Conservation (phyloP, 2,113 vertebrate genomes). For the Petroica traversi region DNA sequence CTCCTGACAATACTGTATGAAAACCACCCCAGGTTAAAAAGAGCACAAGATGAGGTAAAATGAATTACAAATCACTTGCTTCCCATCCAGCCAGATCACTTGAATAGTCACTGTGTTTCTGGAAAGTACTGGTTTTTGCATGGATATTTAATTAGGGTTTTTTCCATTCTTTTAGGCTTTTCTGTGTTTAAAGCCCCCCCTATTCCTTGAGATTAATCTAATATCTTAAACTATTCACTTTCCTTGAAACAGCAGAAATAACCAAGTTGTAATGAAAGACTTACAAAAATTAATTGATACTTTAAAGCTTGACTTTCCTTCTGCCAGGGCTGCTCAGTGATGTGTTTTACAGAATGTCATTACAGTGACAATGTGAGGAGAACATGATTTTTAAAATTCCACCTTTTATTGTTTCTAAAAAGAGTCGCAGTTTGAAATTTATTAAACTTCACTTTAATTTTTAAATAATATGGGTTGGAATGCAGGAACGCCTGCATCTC, state of each 20-base stretch:
- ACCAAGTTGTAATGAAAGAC: neutral
- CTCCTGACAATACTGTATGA: slow-evolving; percentile 88
- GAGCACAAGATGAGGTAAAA: slow-evolving; percentile 88
- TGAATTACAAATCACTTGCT: neutral
- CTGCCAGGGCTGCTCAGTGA: neutral
- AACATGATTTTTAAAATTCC: neutral
- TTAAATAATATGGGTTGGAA: neutral
- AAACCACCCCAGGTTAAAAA: slow-evolving; percentile 84
- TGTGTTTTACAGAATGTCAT: neutral
- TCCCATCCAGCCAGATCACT: neutral
- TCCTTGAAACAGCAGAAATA: neutral
- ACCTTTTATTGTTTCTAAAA: neutral
- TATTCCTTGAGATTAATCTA: neutral
- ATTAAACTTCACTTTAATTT: neutral
- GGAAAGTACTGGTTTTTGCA: neutral
- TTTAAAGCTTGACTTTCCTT: neutral
- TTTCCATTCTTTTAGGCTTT: neutral
- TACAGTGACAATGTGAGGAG: neutral
- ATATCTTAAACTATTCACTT: neutral
- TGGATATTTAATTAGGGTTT: neutral
- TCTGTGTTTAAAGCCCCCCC: neutral
- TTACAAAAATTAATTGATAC: neutral
- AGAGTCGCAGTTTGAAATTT: neutral
- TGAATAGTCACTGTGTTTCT: neutral
- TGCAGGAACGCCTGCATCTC: neutral